Evolutionary conservation across 2,113 vertebrate species (phyloP), one percentile per base, ranked within the genome.

Genomic region (Alectura lathami): DNA sequence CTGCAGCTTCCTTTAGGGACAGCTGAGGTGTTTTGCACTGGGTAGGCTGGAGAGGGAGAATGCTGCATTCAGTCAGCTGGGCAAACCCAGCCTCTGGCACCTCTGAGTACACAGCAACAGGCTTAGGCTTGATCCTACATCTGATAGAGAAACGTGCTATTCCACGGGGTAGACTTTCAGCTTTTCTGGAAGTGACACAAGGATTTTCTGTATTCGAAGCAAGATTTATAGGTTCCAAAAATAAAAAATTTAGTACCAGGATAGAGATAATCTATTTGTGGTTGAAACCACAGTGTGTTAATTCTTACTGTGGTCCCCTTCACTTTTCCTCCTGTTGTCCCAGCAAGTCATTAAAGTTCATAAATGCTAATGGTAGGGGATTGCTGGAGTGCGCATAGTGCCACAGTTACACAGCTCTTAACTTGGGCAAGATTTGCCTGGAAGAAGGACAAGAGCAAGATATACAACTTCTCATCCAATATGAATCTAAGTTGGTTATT

Each of bases 381-480:
- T 34, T 1, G 2, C 34, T 27, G 30, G 24, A 69, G 30, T 26
- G 6, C 16, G 6, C 23, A 32, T 3, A 64, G 18, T 14, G 67
- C 47, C 30, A 14, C 26, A 57, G 16, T 8, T 5, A 0, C 48
- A 30, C 0, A 0, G 8, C 24, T 83, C 48, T 56, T 32, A 26
- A 30, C n/a, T 29, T 48, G n/a, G 4, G 21, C 43, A 32, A 47
- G 24, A 47, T 26, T 45, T 57, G 9, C 24, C 24, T 23, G 5
- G 16, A 26, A 4, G 17, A 26, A 36, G 42, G 11, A 42, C 1
- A 13, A 74, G 30, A 42, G 36, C 11, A 27, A 78, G 29, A 78
- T 78, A 53, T 9, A 4, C 43, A 67, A 22, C 8, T 88, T 81
- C 50, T 78, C 17, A 56, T 63, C 38, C 34, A 43, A 81, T 88